These are phyloP conservation scores for Nemotelus pantherinus DNA, from an alignment of 2,888 invertebrate species.

Conservation along the genomic window DNA sequence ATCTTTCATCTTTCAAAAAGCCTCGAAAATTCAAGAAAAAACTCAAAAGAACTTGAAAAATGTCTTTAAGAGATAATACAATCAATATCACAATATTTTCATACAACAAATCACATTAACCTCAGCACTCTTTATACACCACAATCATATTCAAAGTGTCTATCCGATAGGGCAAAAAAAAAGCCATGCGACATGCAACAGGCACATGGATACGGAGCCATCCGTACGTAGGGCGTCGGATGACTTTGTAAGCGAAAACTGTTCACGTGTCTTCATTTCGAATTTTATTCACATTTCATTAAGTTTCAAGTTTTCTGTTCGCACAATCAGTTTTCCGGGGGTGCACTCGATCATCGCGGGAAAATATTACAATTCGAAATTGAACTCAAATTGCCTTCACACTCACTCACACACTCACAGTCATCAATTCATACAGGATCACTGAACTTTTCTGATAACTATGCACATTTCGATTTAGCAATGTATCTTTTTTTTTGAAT, in stretches of 20 bases:
- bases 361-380: neutral
- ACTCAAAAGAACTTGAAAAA: no score
- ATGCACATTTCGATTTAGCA: neutral
- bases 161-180: no score
- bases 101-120: slow-evolving; percentile 15
- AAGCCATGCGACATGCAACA: no score
- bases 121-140: neutral
- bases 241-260: slow-evolving; percentile 6
- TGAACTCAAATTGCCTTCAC: neutral
- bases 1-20: neutral
- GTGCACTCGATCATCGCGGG: slow-evolving; percentile 4
- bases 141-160: no score
- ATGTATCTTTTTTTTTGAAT: no score
- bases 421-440: neutral
- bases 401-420: slow-evolving; percentile 14
- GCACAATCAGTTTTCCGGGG: neutral
- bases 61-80: no score
- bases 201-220: no score
- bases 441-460: slow-evolving; percentile 21
- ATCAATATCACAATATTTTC: neutral
- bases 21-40: neutral
- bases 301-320: no score
- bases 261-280: slow-evolving; percentile 7
- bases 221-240: no score
- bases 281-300: neutral